Evolutionary conservation across 2,888 invertebrate genomes (phyloP).

Genomic region (Allacma fusca): DNA sequence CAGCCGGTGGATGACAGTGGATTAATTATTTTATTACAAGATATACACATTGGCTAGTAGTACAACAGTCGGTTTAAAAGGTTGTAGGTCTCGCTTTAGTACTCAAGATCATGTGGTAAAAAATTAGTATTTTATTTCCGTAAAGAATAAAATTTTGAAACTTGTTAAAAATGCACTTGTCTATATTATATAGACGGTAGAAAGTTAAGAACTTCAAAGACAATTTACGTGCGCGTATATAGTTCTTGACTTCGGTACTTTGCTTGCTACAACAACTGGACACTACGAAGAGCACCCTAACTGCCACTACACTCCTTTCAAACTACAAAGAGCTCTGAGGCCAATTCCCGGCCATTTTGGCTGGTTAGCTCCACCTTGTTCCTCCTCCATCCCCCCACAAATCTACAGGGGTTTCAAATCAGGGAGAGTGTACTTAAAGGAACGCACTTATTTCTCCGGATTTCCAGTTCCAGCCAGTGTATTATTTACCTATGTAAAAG

Average conservation of each 20-base stretch:
- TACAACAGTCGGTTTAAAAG: constrained; percentile 22
- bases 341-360: constrained; percentile 60
- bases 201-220: constrained; percentile 19
- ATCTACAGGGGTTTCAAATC: constrained; percentile 13
- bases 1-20: constrained; percentile 18
- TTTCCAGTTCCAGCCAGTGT: no score
- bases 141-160: constrained; percentile 13
- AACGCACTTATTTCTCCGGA: no score
- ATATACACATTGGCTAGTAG: constrained; percentile 33
- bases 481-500: no score
- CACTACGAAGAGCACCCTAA: constrained; percentile 53
- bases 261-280: constrained; percentile 51
- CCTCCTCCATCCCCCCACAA: constrained; percentile 46
- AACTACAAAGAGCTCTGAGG: constrained; percentile 61
- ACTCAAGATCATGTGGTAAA: constrained; percentile 31
- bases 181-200: constrained; percentile 18
- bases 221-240: constrained; percentile 39
- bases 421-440: neutral
- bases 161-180: constrained; percentile 21
- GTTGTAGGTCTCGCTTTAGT: constrained; percentile 5
- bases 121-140: neutral
- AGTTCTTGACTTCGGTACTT: constrained; percentile 44
- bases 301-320: constrained; percentile 61
- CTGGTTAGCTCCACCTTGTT: constrained; percentile 57
- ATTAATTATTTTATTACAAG: constrained; percentile 26